Conservation (phyloP, 2,797 vertebrate genomes). For the Sebastiscus albofasciatus region DNA sequence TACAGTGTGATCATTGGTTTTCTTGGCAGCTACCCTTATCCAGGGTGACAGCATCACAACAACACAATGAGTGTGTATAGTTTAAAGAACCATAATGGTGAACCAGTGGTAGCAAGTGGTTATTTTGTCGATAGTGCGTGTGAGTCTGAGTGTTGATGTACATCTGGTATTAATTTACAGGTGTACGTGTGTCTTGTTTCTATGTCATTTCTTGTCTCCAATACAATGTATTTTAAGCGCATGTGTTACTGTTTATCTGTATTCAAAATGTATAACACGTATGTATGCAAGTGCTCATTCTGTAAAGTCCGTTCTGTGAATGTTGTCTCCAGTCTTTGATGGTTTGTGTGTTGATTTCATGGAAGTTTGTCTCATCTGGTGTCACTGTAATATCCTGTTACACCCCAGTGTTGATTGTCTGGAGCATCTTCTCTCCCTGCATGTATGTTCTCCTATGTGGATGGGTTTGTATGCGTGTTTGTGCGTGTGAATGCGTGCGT, state of each 20-base stretch:
- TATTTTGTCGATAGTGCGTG: constrained; percentile 58
- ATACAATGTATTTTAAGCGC: constrained; percentile 23
- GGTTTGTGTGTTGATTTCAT: constrained; percentile 51
- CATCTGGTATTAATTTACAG: constrained; percentile 35
- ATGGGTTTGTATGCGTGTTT: constrained; percentile 38
- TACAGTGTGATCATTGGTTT: constrained; percentile 70
- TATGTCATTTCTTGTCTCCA: constrained; percentile 16
- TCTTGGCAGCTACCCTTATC: constrained; percentile 72
- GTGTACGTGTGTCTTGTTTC: constrained; percentile 43
- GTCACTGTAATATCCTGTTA: constrained; percentile 29
- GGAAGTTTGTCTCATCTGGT: constrained; percentile 34
- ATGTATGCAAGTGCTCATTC: constrained; percentile 36
- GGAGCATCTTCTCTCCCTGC: constrained; percentile 59
- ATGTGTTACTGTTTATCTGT: constrained; percentile 50
- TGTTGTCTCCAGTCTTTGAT: constrained; percentile 44
- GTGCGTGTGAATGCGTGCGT: constrained; percentile 12
- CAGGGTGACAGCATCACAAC: constrained; percentile 68
- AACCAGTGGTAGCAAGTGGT: constrained; percentile 61
- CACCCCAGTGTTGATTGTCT: constrained; percentile 45
- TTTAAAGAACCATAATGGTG: constrained; percentile 59
- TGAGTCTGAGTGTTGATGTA: constrained; percentile 49
- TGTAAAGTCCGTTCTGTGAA: constrained; percentile 21
- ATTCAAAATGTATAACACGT: constrained; percentile 22
- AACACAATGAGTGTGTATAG: constrained; percentile 66
- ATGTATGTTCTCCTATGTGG: constrained; percentile 61